These are phyloP conservation scores for Helarctos malayanus DNA, from an alignment of 2,797 vertebrate genomes.

Conservation along the genomic window DNA sequence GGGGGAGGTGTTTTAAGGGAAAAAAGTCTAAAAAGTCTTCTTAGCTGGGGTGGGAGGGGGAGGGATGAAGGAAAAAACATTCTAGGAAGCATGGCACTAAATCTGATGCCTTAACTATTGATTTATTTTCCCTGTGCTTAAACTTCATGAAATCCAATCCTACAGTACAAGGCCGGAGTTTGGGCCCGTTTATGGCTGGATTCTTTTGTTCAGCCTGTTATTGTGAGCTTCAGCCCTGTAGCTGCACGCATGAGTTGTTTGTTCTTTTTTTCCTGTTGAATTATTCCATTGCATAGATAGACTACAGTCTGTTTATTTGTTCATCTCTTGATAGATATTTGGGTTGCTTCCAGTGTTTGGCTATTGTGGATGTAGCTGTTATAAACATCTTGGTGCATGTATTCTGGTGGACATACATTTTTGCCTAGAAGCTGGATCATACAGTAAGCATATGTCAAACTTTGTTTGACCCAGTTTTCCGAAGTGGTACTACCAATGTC, in stretches of 20 bases:
- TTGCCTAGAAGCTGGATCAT: not conserved
- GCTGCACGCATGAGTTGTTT: not conserved
- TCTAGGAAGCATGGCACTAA: not conserved
- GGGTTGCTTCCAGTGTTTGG: not conserved
- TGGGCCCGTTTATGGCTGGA: not conserved
- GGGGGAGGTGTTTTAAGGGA: not conserved
- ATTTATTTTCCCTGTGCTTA: not conserved
- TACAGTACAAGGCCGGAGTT: not conserved
- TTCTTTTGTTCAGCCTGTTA: not conserved
- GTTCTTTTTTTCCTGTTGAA: not conserved
- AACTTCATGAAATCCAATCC: not conserved
- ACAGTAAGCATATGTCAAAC: not conserved
- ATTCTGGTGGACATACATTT: not conserved
- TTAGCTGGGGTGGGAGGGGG: not conserved
- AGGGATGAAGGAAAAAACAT: not conserved
- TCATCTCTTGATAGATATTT: not conserved
- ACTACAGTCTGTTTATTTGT: not conserved
- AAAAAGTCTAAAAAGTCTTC: not conserved
- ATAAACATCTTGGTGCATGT: not conserved
- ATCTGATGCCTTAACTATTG: not conserved
- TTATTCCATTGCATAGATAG: not conserved
- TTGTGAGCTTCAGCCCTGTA: not conserved
- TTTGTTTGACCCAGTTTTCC: not conserved
- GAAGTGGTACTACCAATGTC: not conserved
- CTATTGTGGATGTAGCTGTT: not conserved